Evolutionary conservation across 2,888 invertebrate species (phyloP).

Genomic region (Caradrina kadenii): DNA sequence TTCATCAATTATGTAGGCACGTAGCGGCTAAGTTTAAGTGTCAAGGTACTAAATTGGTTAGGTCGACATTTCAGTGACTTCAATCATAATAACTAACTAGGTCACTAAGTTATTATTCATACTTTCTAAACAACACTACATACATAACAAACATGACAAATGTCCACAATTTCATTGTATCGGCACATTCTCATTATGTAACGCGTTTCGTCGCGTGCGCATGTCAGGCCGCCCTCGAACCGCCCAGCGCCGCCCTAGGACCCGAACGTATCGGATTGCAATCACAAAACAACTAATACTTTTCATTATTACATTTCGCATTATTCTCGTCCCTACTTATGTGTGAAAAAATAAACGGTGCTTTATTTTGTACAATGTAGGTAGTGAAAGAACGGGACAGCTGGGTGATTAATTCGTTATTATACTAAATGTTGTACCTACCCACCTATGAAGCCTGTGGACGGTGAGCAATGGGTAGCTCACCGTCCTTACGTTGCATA

Average conservation of each 20-base stretch:
- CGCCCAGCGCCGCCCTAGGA: conserved; percentile 73
- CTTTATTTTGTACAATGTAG: conserved; percentile 14
- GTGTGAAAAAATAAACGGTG: conserved; percentile 31
- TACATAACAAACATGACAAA: conserved; percentile 41
- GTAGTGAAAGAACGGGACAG: conserved; percentile 9
- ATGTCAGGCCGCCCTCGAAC: conserved; percentile 79
- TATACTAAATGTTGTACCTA: not conserved
- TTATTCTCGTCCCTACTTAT: conserved; percentile 62
- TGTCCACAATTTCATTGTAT: conserved; percentile 64
- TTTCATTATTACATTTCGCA: conserved; percentile 69
- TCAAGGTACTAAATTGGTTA: not conserved
- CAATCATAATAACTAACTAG: not conserved
- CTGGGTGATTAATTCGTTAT: conserved; percentile 1
- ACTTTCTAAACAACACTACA: conserved; percentile 32
- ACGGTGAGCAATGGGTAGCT: too few species aligned
- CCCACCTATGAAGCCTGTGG: too few species aligned
- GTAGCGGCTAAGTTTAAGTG: too few species aligned
- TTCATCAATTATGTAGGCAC: too few species aligned
- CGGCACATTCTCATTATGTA: conserved; percentile 54
- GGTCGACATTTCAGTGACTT: not conserved
- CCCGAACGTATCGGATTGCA: conserved; percentile 72
- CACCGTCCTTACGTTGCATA: too few species aligned
- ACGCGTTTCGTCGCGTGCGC: conserved; percentile 78
- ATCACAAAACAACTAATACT: conserved; percentile 70
- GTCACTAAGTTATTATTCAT: not conserved